phyloP scores from a whole-genome alignment of 2,113 vertebrate genomes.

The Cyrtonyx montezumae region DNA sequence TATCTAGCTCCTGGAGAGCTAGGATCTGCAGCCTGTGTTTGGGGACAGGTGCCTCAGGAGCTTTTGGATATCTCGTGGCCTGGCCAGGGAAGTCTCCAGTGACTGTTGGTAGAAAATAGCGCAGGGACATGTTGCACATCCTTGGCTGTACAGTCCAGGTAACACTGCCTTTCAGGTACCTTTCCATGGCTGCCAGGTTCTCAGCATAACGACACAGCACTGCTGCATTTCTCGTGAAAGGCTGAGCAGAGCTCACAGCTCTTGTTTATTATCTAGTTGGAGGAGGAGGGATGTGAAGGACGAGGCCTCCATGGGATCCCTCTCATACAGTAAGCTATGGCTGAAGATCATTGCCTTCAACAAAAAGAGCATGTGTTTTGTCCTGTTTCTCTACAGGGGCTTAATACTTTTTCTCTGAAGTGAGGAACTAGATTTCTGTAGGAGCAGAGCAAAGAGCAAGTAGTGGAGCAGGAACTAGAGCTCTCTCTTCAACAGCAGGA shows the following conservation, averaged over 20 bases:
- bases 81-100: not conserved
- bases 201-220: not conserved
- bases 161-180: not conserved
- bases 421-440: not conserved
- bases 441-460: not conserved
- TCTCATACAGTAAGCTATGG: not conserved
- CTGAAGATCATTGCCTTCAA: not conserved
- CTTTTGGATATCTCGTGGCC: accelerated
- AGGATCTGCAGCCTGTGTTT: not conserved
- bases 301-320: not conserved
- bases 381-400: not conserved
- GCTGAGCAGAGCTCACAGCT: not conserved
- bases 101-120: not conserved
- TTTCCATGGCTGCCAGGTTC: not conserved
- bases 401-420: not conserved
- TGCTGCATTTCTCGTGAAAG: not conserved
- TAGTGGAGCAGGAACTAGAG: not conserved
- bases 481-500: not conserved
- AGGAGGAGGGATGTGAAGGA: not conserved
- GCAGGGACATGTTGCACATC: not conserved
- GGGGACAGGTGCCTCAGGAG: not conserved
- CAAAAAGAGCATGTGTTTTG: not conserved
- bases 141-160: not conserved
- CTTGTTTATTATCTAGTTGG: not conserved
- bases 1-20: not conserved